Base-by-base conservation (phyloP, 2,113 vertebrate species). In the Tiliqua scincoides region DNA sequence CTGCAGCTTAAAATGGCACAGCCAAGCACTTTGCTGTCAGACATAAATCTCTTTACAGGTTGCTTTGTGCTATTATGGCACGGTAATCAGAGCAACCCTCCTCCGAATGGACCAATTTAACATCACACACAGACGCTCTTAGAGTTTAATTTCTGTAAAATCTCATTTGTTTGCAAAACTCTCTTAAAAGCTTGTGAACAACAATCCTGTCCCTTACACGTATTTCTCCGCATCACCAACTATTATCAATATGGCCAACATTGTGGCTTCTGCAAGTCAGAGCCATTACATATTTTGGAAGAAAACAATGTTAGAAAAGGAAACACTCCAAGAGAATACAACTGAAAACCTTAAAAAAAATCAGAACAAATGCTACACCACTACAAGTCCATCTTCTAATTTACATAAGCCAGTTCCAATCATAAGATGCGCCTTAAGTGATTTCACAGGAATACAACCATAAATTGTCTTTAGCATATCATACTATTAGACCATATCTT, bases 31-130 rank as follows among this genome's bases (percentile, higher is more conserved):
- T 79, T 59, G 43, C 79, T 82, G 21, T 82, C 54, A 11, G 25
- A 79, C 10, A 79, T 84, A 80, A 74, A 84, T 80, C 68, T 84
- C 82, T 84, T 79, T 79, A 88, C 32, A 27, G 25, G 68, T 32
- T 57, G 61, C 70, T 3, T 63, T 79, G 52, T 48, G 32, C 76
- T 79, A 59, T 84, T 72, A 84, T 68, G 73, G 40, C 65, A 61
- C 23, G 35, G 48, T 54, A 88, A 88, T 84, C 81, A 37, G n/a
- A 57, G 67, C 74, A 73, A 73, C n/a, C 57, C 37, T 71, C 82
- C 37, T 62, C n/a, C 25, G 35, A 84, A 88, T 62, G 61, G 68
- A 63, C 74, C 54, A 72, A 54, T 72, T 71, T 63, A 71, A 25
- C 65, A 78, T n/a, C 40, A 32, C 23, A 30, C 40, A 63, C 70